Base-by-base conservation (phyloP, 2,797 vertebrate species). In the Knipowitschia caucasica region DNA sequence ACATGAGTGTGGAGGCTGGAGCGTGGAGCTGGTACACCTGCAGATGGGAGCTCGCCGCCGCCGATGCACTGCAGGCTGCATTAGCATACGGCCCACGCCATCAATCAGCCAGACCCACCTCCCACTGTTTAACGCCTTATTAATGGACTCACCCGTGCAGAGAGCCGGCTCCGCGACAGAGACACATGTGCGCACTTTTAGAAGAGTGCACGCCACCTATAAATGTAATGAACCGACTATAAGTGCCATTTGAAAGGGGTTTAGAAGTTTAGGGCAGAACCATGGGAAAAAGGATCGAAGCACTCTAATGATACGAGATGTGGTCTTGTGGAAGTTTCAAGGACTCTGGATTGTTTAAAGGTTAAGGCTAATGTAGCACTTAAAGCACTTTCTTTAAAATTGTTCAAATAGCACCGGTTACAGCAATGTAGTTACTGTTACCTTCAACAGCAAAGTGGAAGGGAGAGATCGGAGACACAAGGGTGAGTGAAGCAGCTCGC, bases 51-150 rank as follows among this genome's bases (percentile, higher is more conserved):
- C 62, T 64, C 61, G 73, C 69, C 64, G 58, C 56, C 53, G 26
- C 53, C 60, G 64, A 55, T 56, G 43, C 63, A 61, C 56, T 56
- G 29, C 61, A 57, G 38, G 60, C 54, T 71, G 68, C 67, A 81
- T 80, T 80, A 74, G 14, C 78, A 79, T 75, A 69, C 57, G 39
- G 62, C 66, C 9, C 27, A 63, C 33, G 53, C 66, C 64, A 82
- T 83, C 82, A 83, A 78, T 81, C 83, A 79, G 62, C 69, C 74
- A 62, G 31, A 50, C 31, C 12, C 5, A 51, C 51, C 7, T 69
- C 75, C 69, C 59, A 5, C 60, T 73, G 75, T 79, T 81, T 68
- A 80, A 80, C 73, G 80, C 67, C 39, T 77, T 83, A 76, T 81
- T 84, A 83, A 86, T 83, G 72, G 68, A 69, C 64, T 66, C 74